Base-by-base conservation (phyloP, 2,888 invertebrate species). In the Lomographa bimaculata region DNA sequence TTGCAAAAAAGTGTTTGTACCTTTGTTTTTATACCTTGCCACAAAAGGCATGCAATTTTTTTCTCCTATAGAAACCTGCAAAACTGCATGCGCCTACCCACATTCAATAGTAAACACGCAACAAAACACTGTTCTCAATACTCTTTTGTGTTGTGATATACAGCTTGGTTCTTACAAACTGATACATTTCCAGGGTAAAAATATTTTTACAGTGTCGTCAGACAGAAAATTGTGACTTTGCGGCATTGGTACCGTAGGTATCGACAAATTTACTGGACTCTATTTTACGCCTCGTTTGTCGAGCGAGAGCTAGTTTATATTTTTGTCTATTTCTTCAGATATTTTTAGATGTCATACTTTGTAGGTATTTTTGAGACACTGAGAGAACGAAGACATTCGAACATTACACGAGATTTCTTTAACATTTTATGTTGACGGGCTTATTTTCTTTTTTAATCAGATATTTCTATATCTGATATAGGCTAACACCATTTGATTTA, bases 281-380 rank as follows among this genome's bases (percentile, higher is more conserved):
- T 17, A 12, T 33, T 33, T 33, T 21, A 17, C 17, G 32, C 23
- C n/a, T 33, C 32, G 32, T 32, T 32, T 9, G 23, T 21, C 23
- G 1, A 23, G 10, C 4, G 7, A 4, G 18, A 20, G 21, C 20
- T 8, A 33, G n/a, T 33, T 24, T 7, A 17, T 7, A 6, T 33
- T 4, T 33, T 24, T n/a, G n/a, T n/a, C n/a, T n/a, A n/a, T n/a
- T n/a, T n/a, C n/a, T n/a, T n/a, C n/a, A n/a, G n/a, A n/a, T n/a
- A n/a, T n/a, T n/a, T n/a, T n/a, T n/a, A n/a, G n/a, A n/a, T n/a
- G n/a, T n/a, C n/a, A n/a, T n/a, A n/a, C n/a, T n/a, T n/a, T n/a
- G n/a, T n/a, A n/a, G n/a, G n/a, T n/a, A n/a, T n/a, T n/a, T n/a
- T n/a, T n/a, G n/a, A n/a, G n/a, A n/a, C n/a, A n/a, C n/a, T n/a